Evolutionary conservation across 2,797 vertebrate genomes (phyloP).

Genomic region (Chelon auratus): DNA sequence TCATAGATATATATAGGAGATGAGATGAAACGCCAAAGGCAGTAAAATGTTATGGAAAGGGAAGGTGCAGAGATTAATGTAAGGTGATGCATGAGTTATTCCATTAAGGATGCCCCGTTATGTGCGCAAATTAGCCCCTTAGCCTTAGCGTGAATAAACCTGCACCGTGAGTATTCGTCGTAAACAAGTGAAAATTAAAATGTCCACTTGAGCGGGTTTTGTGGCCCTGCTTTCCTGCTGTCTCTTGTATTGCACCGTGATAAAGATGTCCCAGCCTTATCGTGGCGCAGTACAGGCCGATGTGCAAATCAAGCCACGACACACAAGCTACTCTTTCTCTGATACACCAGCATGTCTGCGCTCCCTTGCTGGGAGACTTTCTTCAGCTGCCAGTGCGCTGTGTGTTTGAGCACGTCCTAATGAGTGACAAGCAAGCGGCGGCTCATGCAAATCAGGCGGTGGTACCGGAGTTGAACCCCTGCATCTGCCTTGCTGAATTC

Average conservation of each 20-base stretch:
- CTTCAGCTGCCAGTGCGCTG: conserved; percentile 51
- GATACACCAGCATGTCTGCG: conserved; percentile 30
- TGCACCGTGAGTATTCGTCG: conserved; percentile 52
- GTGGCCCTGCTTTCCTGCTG: conserved; percentile 47
- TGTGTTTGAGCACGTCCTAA: conserved; percentile 69
- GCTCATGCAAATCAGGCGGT: conserved; percentile 79
- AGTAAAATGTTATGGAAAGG: conserved; percentile 61
- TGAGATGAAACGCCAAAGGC: conserved; percentile 41
- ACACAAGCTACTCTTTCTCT: conserved; percentile 34
- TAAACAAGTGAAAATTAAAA: conserved; percentile 70
- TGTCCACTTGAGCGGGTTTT: conserved; percentile 60
- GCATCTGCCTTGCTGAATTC: conserved; percentile 72
- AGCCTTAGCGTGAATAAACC: conserved; percentile 52
- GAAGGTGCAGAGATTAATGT: conserved; percentile 63
- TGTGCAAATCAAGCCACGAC: conserved; percentile 58
- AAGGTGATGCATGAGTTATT: conserved; percentile 55
- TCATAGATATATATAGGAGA: conserved; percentile 17
- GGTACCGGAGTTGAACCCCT: conserved; percentile 76
- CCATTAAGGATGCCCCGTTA: conserved; percentile 56
- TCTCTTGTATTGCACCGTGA: conserved; percentile 42
- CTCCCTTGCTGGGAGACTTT: conserved; percentile 53
- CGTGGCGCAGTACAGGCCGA: conserved; percentile 28
- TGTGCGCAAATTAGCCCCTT: conserved; percentile 65
- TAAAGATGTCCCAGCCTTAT: conserved; percentile 48
- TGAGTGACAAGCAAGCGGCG: conserved; percentile 76